Evolutionary conservation across 2,113 vertebrate genomes (phyloP).

Genomic region (Gavia stellata): DNA sequence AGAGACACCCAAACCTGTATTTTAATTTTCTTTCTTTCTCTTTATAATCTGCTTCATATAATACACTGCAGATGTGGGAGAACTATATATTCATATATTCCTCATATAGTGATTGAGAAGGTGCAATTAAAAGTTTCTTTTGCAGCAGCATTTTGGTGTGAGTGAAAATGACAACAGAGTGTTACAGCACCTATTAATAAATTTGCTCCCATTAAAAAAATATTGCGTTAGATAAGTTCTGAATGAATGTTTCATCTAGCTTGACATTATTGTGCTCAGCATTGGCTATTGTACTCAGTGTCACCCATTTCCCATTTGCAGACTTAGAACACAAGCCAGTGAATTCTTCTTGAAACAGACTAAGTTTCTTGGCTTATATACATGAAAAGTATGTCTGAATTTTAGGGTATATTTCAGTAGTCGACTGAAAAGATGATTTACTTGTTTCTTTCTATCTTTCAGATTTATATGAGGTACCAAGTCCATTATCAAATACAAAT

Average conservation of each 20-base stretch:
- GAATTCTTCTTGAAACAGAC: background rate
- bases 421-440: background rate
- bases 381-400: background rate
- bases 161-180: background rate
- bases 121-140: background rate
- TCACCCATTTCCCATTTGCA: background rate
- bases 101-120: background rate
- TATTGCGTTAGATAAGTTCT: background rate
- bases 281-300: background rate
- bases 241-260: background rate
- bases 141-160: background rate
- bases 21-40: background rate
- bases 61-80: background rate
- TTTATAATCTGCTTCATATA: background rate
- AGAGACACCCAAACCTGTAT: background rate
- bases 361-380: background rate
- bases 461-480: background rate
- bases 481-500: background rate
- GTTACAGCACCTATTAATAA: background rate
- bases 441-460: background rate
- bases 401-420: background rate
- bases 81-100: background rate
- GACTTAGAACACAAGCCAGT: background rate
- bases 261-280: background rate
- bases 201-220: background rate